Base-by-base conservation (phyloP, 2,888 invertebrate genomes). In the Diarsia brunnea region DNA sequence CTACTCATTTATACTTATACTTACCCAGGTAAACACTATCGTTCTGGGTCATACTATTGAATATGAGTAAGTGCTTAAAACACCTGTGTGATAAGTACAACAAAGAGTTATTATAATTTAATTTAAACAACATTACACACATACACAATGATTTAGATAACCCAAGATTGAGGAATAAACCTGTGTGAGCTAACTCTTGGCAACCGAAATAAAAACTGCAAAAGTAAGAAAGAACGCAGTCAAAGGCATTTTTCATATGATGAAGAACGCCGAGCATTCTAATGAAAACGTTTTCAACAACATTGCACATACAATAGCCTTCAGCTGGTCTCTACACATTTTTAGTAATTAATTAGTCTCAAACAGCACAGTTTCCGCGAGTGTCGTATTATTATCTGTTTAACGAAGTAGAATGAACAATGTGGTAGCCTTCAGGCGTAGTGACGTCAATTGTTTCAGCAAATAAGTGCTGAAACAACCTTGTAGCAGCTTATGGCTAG, bases 381-480 rank as follows among this genome's bases (percentile, higher is more conserved):
- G 89, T 90, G 88, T 86, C 77, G 81, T 82, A 79, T 88, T 87
- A 89, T 92, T 92, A 93, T 91, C 91, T 91, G 93, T 93, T 93
- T 94, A 94, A 92, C 91, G 89, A 87, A 88, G 90, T 91, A 90
- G 91, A 92, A 93, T 91, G 91, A 92, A 92, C 91, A 91, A 90
- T 91, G 88, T 87, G 86, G 86, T 87, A 91, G 92, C 95, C 95
- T 94, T 95, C 94, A 91, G 90, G 89, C 88, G 86, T 79, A 88
- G 88, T 96, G 95, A 96, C 96, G 95, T 96, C 95, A 95, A 93
- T 95, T 95, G 96, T 95, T 95, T 95, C 94, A 95, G 95, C 94
- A 93, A 95, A 95, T 94, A 92, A 94, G 88, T 91, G 85, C 90
- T 91, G 90, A 84, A 89, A 88, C 87, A 94, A 91, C 96, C 95